Evolutionary conservation across 2,888 invertebrate species (phyloP), one percentile per base, ranked within the genome.

Genomic region (Campoplex nolae): DNA sequence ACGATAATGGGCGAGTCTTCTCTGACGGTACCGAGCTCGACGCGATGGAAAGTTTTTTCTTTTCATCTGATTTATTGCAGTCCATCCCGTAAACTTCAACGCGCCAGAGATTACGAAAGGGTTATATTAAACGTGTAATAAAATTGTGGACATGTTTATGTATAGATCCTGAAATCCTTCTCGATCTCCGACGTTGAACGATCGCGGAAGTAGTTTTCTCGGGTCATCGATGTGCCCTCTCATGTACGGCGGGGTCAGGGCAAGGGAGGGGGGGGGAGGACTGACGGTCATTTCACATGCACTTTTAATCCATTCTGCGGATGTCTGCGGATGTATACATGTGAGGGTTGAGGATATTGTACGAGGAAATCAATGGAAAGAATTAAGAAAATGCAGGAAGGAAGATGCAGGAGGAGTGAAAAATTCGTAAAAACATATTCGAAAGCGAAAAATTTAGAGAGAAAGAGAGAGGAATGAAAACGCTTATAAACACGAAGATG

Each of bases 131-230:
- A 16, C 2, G 62, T 16, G n/a, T 70, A 51, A 74, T 42, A 67
- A 73, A 28, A 32, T 28, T 38, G 56, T 68, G 42, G 28, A 67
- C 54, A 67, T 54, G 38, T 81, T 35, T 75, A 54, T 58, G 78
- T 56, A 48, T 45, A 48, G 35, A 56, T 51, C 23, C 13, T 78
- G 42, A 32, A 76, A 80, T 71, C 70, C 71, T 38, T 38, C 65
- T 38, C 76, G 76, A 85, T 80, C 84, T 71, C 65, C 54, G 71
- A 76, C 65, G 76, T 80, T 65, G 73, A 81, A 81, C 80, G 85
- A 85, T 85, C 76, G 81, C 85, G 85, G 85, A 85, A 85, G 85
- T 85, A 58, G 85, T 81, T 85, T 85, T 77, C 81, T 67, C 73
- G 81, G 76, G 81, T 81, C 84, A 71, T 76, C 76, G 85, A 85